Percentiles rank a stretch among this genome's conserved stretches.
These are phyloP conservation scores for Choloepus hoffmanni DNA, from an alignment of 2,113 vertebrate genomes.

Conservation along the genomic window DNA sequence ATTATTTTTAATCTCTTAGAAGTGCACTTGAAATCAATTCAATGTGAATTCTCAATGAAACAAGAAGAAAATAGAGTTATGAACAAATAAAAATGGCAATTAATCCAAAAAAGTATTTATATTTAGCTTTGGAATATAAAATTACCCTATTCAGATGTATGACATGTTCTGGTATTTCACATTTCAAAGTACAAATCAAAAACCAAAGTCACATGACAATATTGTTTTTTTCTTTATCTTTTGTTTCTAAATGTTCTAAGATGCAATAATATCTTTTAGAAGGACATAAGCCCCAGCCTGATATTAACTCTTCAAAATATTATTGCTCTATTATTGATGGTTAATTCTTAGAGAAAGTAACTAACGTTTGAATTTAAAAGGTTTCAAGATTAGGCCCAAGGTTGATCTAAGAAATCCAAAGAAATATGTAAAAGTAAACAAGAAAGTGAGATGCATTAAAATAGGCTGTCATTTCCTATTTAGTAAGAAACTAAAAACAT, in stretches of 20 bases:
- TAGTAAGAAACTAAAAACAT: conserved; percentile 24
- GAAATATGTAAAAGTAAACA: conserved; percentile 46
- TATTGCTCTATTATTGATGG: conserved; percentile 22
- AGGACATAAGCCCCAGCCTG: background rate
- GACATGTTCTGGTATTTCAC: conserved; percentile 4
- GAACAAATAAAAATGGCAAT: conserved; percentile 48
- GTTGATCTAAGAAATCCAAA: conserved; percentile 7
- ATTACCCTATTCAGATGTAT: background rate
- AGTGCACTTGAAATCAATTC: conserved; percentile 49
- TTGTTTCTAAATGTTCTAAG: conserved; percentile 44
- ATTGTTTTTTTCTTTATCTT: background rate
- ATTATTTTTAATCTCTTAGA: conserved; percentile 48
- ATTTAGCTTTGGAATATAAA: conserved; percentile 32
- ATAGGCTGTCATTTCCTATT: background rate
- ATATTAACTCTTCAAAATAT: conserved; percentile 35
- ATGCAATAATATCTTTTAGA: conserved; percentile 13
- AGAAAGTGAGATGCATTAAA: conserved; percentile 34
- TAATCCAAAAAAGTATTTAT: background rate
- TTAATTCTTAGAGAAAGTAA: conserved; percentile 53
- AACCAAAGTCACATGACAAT: background rate
- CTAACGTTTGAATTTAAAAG: conserved; percentile 20
- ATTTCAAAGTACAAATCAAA: conserved; percentile 53
- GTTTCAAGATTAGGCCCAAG: conserved; percentile 12
- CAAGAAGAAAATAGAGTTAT: background rate
- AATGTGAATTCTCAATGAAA: conserved; percentile 53